phyloP scores from a whole-genome alignment of 2,797 vertebrate species.

The Argentina silus region DNA sequence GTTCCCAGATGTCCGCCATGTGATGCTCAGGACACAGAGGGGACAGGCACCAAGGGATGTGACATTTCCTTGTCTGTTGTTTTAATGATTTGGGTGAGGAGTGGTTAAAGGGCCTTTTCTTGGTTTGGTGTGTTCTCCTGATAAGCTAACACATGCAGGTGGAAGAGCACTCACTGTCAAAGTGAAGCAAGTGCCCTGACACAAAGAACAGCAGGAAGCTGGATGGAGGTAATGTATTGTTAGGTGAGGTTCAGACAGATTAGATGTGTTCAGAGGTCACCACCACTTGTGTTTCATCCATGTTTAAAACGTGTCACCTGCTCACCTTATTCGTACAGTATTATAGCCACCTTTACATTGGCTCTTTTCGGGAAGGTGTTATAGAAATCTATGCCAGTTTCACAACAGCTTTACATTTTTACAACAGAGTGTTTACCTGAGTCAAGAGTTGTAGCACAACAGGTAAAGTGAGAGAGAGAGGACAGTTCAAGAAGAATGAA shows the following conservation, averaged over 20 bases:
- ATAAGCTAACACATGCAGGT: conserved; percentile 55
- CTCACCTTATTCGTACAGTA: conserved; percentile 22
- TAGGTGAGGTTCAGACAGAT: conserved; percentile 39
- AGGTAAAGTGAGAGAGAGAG: conserved; percentile 73
- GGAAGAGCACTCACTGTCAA: conserved; percentile 43
- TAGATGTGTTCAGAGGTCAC: conserved; percentile 30
- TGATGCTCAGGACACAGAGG: conserved; percentile 28
- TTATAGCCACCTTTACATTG: not conserved
- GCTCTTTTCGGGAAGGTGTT: conserved; percentile 8
- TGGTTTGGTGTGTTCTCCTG: conserved; percentile 40
- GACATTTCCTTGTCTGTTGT: conserved; percentile 61
- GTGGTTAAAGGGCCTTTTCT: conserved; percentile 47
- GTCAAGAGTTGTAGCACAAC: conserved; percentile 64
- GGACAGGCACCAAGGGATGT: conserved; percentile 39
- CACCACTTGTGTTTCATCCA: conserved; percentile 41
- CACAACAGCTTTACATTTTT: not conserved
- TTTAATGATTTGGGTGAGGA: conserved; percentile 58
- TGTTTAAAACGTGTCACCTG: conserved; percentile 23
- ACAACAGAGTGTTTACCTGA: conserved; percentile 1
- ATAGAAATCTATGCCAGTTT: not conserved
- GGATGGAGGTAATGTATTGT: conserved; percentile 44
- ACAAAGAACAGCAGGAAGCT: conserved; percentile 34
- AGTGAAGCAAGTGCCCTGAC: conserved; percentile 40
- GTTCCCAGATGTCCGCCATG: conserved; percentile 26
- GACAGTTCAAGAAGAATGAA: conserved; percentile 68